Evolutionary conservation across 37 sponge, comb jelly and placozoan genomes (phyloP), one percentile per base, ranked within the genome.

Genomic region (Beroe forskalii): DNA sequence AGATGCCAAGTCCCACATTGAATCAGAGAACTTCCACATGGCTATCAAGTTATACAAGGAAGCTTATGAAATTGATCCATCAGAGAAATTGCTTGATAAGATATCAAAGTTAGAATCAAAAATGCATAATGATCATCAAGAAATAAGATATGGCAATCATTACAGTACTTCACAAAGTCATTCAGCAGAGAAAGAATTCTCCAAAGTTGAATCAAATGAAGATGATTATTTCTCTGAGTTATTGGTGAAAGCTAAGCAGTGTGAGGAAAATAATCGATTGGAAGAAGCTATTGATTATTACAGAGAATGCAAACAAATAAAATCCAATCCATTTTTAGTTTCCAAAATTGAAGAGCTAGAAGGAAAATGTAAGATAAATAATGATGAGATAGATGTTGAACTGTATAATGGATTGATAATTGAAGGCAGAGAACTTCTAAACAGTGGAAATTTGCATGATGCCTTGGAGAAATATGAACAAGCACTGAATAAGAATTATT

Each of bases 341-440:
- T n/a, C 27, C 8, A 80, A 80, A 48, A 41, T 80, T 25, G 35
- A 17, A 4, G 86, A 80, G 37, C 27, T 80, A 42, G 86, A 80
- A 27, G 27, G 35, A 25, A 80, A 43, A 23, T 23, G 28, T 43
- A 37, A n/a, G 0, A 44, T 80, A 12, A 44, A 41, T 27, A 44
- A 80, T 17, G 27, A 44, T 44, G 86, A 43, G 19, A 3, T 44
- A 44, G 27, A 80, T 80, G 55, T 80, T 80, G 86, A 80, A 43
- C 44, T 33, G 14, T 80, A 80, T 27, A 80, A 80, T 43, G 9
- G 42, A 14, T 48, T 80, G 2, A 80, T 80, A 12, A 41, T 80
- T 27, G 4, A 80, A 25, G 86, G 86, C 14, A 41, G 86, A 25
- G 66, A 63, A 63, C 17, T 63, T 28, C 48, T 42, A 6, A 80